Conservation (phyloP, 1,140 invertebrate species). For the Pseudomyrmex gracilis region DNA sequence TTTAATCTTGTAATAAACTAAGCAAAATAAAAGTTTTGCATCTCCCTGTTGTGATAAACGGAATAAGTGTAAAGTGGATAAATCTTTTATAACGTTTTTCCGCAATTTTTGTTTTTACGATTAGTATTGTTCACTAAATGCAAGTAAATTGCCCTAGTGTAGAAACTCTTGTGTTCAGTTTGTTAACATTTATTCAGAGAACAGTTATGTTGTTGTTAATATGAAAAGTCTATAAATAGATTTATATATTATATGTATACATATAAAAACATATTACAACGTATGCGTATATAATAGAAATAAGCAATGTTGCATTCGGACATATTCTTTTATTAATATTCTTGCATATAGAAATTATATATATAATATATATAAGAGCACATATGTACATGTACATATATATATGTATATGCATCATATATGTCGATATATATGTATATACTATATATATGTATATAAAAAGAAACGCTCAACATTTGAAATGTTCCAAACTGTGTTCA, state of each 20-base stretch:
- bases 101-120: conserved; percentile 63
- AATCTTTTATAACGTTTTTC: conserved; percentile 51
- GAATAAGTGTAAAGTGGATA: neutral
- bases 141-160: conserved; percentile 62
- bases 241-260: conserved; percentile 63
- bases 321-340: conserved; percentile 74
- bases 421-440: conserved; percentile 29
- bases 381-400: conserved; percentile 16
- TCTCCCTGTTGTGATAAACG: conserved; percentile 29
- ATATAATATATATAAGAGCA: neutral
- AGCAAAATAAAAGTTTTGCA: neutral
- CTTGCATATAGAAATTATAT: conserved; percentile 38
- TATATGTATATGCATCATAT: neutral
- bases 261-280: conserved; percentile 51
- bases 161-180: conserved; percentile 72
- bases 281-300: conserved; percentile 66
- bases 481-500: conserved; percentile 76
- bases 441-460: conserved; percentile 36
- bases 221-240: conserved; percentile 71
- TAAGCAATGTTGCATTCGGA: conserved; percentile 76
- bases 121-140: conserved; percentile 63
- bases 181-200: conserved; percentile 69
- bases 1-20: neutral
- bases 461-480: conserved; percentile 70
- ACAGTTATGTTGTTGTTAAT: conserved; percentile 74